phyloP scores from a whole-genome alignment of 2,797 vertebrate species.

The Spheniscus humboldti region DNA sequence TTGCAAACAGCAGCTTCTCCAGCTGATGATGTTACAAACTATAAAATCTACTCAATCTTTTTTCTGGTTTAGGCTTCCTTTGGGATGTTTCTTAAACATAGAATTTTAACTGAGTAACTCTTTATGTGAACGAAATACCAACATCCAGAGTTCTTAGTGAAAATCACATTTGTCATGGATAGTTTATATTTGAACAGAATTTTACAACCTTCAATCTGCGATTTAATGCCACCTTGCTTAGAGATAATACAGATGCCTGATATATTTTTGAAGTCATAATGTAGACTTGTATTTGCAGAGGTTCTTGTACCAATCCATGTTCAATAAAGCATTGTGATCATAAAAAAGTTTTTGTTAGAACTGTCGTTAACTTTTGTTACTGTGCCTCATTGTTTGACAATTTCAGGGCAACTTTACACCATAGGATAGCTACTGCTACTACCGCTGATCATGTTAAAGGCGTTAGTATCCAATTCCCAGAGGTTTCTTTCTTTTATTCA shows the following conservation, averaged over 20 bases:
- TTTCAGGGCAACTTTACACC: background rate
- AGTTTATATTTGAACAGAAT: background rate
- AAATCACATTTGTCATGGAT: background rate
- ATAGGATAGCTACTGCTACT: background rate
- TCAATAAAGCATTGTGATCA: background rate
- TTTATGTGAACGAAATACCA: background rate
- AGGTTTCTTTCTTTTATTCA: background rate
- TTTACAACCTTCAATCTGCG: background rate
- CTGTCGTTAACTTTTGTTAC: background rate
- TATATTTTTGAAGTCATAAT: background rate
- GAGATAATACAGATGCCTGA: background rate
- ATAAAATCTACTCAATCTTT: background rate
- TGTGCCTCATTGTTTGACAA: background rate
- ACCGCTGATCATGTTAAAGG: background rate
- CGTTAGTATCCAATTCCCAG: background rate
- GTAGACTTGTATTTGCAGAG: background rate
- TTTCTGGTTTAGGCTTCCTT: background rate
- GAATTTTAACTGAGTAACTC: background rate
- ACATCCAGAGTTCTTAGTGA: background rate
- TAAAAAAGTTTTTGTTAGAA: background rate
- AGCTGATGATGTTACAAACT: background rate
- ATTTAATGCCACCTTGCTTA: background rate
- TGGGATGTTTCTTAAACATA: background rate
- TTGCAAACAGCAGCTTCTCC: background rate
- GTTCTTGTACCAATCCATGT: rapidly evolving